A percentile compares a stretch with the other conserved stretches of the same genome.
Evolutionary conservation across 2,888 invertebrate species (phyloP).

Genomic region (Cremastobaeus sp.): DNA sequence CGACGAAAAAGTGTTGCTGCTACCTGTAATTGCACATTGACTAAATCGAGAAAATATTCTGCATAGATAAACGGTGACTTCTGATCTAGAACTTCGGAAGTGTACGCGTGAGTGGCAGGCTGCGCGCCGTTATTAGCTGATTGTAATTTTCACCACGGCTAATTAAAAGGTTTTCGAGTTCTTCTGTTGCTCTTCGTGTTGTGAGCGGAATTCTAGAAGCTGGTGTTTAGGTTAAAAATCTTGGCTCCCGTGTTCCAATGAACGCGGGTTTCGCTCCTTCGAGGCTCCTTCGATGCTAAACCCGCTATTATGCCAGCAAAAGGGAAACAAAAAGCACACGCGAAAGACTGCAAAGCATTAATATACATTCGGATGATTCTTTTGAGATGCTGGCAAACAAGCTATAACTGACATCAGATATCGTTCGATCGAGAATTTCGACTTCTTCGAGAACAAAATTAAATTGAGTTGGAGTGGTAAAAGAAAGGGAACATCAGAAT

Average conservation of each 20-base stretch:
- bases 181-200: constrained; percentile 6
- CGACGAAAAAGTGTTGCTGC: too few species aligned
- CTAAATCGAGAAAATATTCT: too few species aligned
- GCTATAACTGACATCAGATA: too few species aligned
- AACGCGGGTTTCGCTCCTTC: constrained; percentile 24
- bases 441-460: too few species aligned
- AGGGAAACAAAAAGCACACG: constrained; percentile 21
- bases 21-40: too few species aligned
- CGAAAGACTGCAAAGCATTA: constrained; percentile 30
- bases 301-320: constrained; percentile 32
- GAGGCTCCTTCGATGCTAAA: too few species aligned
- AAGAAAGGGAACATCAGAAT: too few species aligned
- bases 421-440: too few species aligned
- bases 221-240: constrained; percentile 32
- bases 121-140: constrained; percentile 30
- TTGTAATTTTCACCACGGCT: constrained; percentile 38
- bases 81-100: constrained; percentile 38
- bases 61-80: too few species aligned
- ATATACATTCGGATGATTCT: constrained; percentile 28
- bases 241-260: constrained; percentile 31
- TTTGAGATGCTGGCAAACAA: too few species aligned
- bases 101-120: constrained; percentile 18
- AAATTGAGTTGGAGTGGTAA: too few species aligned
- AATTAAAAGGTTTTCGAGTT: constrained; percentile 45
- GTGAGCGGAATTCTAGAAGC: constrained; percentile 17